phyloP scores from a whole-genome alignment of 1,140 invertebrate species.

The Eriocheir sinensis region DNA sequence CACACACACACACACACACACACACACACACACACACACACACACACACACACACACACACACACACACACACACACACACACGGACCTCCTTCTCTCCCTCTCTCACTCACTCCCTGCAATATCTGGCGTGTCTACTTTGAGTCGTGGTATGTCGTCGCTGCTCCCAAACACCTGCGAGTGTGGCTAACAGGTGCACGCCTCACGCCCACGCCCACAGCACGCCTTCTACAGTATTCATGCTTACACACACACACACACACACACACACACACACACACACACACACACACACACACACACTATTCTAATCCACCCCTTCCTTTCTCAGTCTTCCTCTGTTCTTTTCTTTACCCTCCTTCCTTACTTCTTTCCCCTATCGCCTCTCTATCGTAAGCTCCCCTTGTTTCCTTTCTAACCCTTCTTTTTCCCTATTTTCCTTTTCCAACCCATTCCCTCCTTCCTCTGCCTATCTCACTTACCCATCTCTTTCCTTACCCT shows the following conservation, averaged over 20 bases:
- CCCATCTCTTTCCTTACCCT: not conserved
- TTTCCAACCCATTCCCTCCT: not conserved
- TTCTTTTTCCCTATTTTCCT: not conserved
- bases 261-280: no score
- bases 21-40: slow-evolving; percentile 3
- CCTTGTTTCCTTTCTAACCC: not conserved
- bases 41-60: slow-evolving; percentile 6
- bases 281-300: no score
- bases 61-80: not conserved
- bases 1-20: slow-evolving; percentile 4
- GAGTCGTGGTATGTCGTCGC: no score
- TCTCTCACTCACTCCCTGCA: no score
- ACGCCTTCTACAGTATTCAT: no score
- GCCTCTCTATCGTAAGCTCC: not conserved
- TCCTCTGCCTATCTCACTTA: not conserved
- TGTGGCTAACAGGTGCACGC: no score
- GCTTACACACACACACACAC: no score
- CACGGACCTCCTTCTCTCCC: no score
- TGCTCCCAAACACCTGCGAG: no score
- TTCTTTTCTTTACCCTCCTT: not conserved
- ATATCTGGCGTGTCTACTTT: no score
- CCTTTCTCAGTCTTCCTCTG: no score
- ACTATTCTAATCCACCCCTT: no score
- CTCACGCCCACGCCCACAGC: not conserved
- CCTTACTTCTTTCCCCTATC: not conserved